A percentile compares a stretch with the other conserved stretches of the same genome.
Conservation (phyloP, 1,140 invertebrate genomes). For the Arctopsyche grandis region DNA sequence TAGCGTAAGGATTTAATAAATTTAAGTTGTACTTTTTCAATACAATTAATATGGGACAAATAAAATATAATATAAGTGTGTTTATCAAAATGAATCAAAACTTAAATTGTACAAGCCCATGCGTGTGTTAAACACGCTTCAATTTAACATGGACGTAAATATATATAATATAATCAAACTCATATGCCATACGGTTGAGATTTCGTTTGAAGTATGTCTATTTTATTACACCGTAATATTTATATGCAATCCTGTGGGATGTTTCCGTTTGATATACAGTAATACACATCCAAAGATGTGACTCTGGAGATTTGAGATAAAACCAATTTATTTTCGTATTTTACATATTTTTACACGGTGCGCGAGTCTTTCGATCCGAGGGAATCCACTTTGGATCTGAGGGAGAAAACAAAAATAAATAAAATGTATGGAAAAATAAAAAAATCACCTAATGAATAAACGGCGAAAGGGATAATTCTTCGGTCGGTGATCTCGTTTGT, state of each 20-base stretch:
- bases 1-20: no score
- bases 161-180: not conserved
- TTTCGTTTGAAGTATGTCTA: not conserved
- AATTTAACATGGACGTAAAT: no score
- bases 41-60: no score
- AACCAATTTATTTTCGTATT: conserved; percentile 6
- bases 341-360: not conserved
- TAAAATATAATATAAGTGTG: no score
- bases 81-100: no score
- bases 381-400: not conserved
- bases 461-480: not conserved
- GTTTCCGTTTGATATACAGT: not conserved
- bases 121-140: no score
- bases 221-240: conserved; percentile 3
- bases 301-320: not conserved
- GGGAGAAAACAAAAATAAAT: not conserved
- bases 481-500: not conserved
- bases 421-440: not conserved
- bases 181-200: not conserved
- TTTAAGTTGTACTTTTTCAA: no score
- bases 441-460: not conserved
- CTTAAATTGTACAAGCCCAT: no score
- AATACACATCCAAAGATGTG: no score
- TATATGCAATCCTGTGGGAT: not conserved
- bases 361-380: not conserved